Evolutionary conservation across 2,888 invertebrate species (phyloP), one percentile per base, ranked within the genome.

Genomic region (Anticlea derivata): DNA sequence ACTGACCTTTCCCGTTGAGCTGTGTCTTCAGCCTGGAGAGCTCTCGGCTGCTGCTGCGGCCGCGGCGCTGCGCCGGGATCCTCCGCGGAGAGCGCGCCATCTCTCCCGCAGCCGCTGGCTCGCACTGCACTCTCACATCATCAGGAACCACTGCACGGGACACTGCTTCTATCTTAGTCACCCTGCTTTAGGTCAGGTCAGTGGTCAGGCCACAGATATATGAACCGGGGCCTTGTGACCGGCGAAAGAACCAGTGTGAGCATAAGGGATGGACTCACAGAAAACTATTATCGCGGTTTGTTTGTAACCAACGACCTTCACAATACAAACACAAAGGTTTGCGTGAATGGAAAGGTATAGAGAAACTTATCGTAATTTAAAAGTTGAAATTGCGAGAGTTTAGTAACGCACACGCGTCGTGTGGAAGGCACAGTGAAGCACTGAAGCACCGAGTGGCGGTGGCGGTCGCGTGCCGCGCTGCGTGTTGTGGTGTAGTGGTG

Each of bases 31-130:
- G 66, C 20, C 90, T 73, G 51, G 78, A 63, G 49, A 89, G 72
- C 63, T 89, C 90, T 37, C 84, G 63, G 47, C 86, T 83, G 10
- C 81, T 76, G 72, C 85, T 85, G 54, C 86, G 65, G 59, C 80
- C 79, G 55, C 86, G 66, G 49, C 88, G 72, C 46, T 80, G 81
- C 8, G 82, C 80, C 5, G 84, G 66, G 37, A 85, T 75, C 70
- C 86, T 72, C 48, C 87, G 73, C 56, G 89, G 88, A 11, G 90
- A 89, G 22, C 89, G 83, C 58, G 88, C 87, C 90, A 90, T 88
- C 50, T 37, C 65, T 35, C 55, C 57, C 51, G 47, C 51, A 52
- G 46, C 55, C 11, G 26, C 26, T 43, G 7, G 11, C 23, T 12
- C n/a, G 37, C 34, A 53, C 31, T 34, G 49, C 59, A 31, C 39